Percentiles rank a stretch among this genome's conserved stretches.
Evolutionary conservation across 2,888 invertebrate genomes (phyloP).

Genomic region (Plagiodera versicolora): DNA sequence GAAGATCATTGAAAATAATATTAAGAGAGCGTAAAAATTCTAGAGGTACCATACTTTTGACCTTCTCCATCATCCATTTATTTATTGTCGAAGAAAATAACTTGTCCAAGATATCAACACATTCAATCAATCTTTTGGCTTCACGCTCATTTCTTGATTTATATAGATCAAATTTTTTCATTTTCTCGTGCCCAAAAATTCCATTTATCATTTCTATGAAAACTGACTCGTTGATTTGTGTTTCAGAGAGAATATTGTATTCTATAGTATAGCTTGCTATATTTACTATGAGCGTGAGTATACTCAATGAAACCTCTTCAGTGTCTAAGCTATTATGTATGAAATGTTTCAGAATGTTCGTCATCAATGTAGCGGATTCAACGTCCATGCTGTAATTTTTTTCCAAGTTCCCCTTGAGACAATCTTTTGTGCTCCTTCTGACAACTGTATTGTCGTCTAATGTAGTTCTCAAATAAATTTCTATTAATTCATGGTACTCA

Average conservation of each 20-base stretch:
- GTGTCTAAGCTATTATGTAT: constrained; percentile 19
- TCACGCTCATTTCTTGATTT: constrained; percentile 25
- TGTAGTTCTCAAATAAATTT: constrained; percentile 42
- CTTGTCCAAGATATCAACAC: constrained; percentile 26
- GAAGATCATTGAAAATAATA: constrained; percentile 28
- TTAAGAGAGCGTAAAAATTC: constrained; percentile 35
- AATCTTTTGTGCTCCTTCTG: not conserved
- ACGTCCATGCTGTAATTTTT: constrained; percentile 28
- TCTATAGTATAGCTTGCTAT: constrained; percentile 27
- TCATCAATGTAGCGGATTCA: constrained; percentile 20
- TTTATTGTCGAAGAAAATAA: constrained; percentile 31
- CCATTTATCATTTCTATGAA: constrained; percentile 24
- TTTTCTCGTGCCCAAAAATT: constrained; percentile 9
- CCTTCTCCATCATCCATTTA: constrained; percentile 20
- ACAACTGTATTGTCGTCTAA: constrained; percentile 36
- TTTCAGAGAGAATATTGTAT: constrained; percentile 27
- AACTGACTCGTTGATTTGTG: constrained; percentile 18
- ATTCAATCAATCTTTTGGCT: constrained; percentile 27
- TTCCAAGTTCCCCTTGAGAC: not conserved
- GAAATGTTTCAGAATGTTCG: constrained; percentile 23
- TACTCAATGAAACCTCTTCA: constrained; percentile 24
- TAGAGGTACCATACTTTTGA: constrained; percentile 34
- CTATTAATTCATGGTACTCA: constrained; percentile 38
- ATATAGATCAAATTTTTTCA: constrained; percentile 9
- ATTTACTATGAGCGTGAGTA: constrained; percentile 32